Percentiles rank a stretch among this genome's conserved stretches.
These are phyloP conservation scores for Bruchidius siliquastri DNA, from an alignment of 2,888 invertebrate species.

Conservation along the genomic window DNA sequence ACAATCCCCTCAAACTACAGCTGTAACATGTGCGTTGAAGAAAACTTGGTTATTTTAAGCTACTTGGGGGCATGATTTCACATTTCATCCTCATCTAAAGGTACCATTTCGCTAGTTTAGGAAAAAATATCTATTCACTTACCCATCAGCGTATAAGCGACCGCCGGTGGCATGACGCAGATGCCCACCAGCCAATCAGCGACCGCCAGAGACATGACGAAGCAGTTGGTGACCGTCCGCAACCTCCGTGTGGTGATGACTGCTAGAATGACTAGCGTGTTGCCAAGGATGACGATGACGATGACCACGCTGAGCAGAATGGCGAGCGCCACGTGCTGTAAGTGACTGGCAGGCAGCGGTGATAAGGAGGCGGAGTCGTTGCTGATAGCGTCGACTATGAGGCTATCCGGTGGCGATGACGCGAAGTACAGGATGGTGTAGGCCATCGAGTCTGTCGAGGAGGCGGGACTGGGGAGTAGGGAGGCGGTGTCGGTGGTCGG, in stretches of 20 bases:
- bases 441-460: not conserved
- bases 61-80: too few relatives aligned
- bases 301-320: slow-evolving; percentile 62
- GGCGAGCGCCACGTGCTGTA: slow-evolving; percentile 57
- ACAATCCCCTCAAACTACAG: too few relatives aligned
- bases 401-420: slow-evolving; percentile 1
- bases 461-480: not conserved
- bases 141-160: slow-evolving; percentile 80
- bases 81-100: too few relatives aligned
- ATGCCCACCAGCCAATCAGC: slow-evolving; percentile 92
- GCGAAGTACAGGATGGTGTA: not conserved
- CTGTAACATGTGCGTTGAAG: too few relatives aligned
- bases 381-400: slow-evolving; percentile 6
- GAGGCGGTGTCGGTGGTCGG: not conserved
- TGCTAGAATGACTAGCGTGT: slow-evolving; percentile 84
- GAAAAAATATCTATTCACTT: slow-evolving; percentile 40
- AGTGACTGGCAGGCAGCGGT: slow-evolving; percentile 4
- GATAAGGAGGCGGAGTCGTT: slow-evolving; percentile 4
- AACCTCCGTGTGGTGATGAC: slow-evolving; percentile 82
- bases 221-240: slow-evolving; percentile 91
- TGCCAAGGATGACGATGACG: slow-evolving; percentile 75
- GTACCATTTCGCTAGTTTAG: too few relatives aligned
- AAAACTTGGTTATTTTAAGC: too few relatives aligned
- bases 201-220: slow-evolving; percentile 89
- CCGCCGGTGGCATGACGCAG: slow-evolving; percentile 94